Base-by-base conservation (phyloP, 2,797 vertebrate genomes). In the Oreortyx pictus region DNA sequence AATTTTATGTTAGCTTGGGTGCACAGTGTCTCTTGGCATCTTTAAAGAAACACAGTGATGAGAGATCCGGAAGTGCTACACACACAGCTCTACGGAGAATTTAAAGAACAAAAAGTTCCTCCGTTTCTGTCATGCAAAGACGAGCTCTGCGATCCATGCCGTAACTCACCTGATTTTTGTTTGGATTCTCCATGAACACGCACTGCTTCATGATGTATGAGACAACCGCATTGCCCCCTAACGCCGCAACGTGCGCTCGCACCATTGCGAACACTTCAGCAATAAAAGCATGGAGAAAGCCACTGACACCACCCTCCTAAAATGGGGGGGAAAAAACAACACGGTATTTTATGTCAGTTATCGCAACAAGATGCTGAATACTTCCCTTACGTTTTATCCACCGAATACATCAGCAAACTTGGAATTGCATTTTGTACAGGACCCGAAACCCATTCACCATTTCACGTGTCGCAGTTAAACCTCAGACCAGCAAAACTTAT, bases 191-290 rank as follows among this genome's bases (percentile, higher is more conserved):
- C 99, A 99, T 99, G 88, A 99, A 99, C 90, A 99, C 98, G 75
- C 99, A 99, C 92, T 99, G 99, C 94, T 99, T 99, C 99, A 99
- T 99, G 91, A 99, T 99, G 96, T 99, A 99, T 3, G 99, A 99
- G 75, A 99, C 99, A 5, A 99, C 99, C 1, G 99, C 99, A 44
- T 99, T 99, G 18, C 99, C 99, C 23, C 99, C 99, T 23, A 99
- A 96, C 6, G 99, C 99, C n/a, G 99, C 99, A 3, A 99, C 99
- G 0, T 99, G 99, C 14, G 99, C 99, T 68, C 99, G 97, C 83
- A 99, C 99, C 99, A 99, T 99, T 0, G 99, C 98, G 87, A 99
- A 99, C 79, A 99, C 99, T 95, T 99, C 99, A 60, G 99, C 99
- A 62, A 99, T 99, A 82, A 99, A 99, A 3, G 98, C 97, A 43